Evolutionary conservation across 2,113 vertebrate species (phyloP), one percentile per base, ranked within the genome.

Genomic region (Anhinga rufa): DNA sequence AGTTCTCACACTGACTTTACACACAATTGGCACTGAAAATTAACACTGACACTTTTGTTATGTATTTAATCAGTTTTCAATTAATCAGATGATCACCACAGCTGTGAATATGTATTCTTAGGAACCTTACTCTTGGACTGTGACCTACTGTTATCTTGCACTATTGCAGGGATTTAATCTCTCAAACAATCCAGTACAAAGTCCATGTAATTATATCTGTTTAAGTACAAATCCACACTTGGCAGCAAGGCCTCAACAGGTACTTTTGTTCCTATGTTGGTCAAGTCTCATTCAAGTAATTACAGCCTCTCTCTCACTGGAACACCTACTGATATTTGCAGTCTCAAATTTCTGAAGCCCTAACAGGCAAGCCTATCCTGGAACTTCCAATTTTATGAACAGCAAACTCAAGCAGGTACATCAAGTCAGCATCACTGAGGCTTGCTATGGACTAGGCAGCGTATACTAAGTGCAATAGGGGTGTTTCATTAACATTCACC

Each of bases 121-220:
- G 36, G 40, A 68, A 72, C 79, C 49, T 88, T 17, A 20, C 31
- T 88, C 61, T 48, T 86, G 80, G 66, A 93, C 91, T 84, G 52
- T 84, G 96, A 92, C 86, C 93, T 76, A 16, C 26, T 51, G 49
- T 80, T 92, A 82, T 74, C 86, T 90, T n/a, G 6, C 29, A 22
- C 44, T 91, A 81, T 25, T 48, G 9, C 0, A 55, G 82, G 71
- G 75, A 79, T 88, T 51, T 71, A 16, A 75, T 66, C 88, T 92
- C 69, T 68, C 61, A 84, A 89, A 94, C 94, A 92, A 78, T 29
- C 72, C 86, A 36, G 93, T 58, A 81, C 91, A 46, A 95, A 97
- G 95, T 94, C 92, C 77, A 51, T 6, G 60, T 64, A 71, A 96
- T 78, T 81, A 31, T 31, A 95, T 29, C 91, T 15, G 9, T 86